Percentiles rank a stretch among this genome's conserved stretches.
These are phyloP conservation scores for Aphelenchoides fujianensis DNA, from an alignment of 1,140 invertebrate species.

Conservation along the genomic window DNA sequence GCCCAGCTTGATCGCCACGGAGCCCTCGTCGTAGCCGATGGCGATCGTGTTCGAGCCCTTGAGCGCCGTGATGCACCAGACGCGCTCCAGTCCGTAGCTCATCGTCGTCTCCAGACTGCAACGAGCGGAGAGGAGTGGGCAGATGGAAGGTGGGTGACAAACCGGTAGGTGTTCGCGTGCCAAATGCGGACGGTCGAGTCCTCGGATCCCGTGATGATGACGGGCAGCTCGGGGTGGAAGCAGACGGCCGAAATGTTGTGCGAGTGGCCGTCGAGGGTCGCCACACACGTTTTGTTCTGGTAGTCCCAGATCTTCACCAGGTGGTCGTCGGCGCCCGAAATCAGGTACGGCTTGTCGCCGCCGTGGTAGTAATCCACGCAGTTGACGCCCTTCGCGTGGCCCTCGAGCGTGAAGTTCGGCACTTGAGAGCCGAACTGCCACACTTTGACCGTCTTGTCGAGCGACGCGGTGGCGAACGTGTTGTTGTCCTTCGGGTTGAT, in stretches of 20 bases:
- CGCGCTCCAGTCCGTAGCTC: slow-evolving; percentile 95
- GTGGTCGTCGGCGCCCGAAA: slow-evolving; percentile 95
- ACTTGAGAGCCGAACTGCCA: slow-evolving; percentile 94
- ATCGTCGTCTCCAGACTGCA: slow-evolving; percentile 81
- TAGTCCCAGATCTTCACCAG: slow-evolving; percentile 99
- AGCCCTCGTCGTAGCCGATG: slow-evolving; percentile 96
- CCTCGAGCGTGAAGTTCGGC: slow-evolving; percentile 96
- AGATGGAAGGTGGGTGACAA: not conserved
- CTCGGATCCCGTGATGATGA: slow-evolving; percentile 93
- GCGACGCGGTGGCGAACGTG: slow-evolving; percentile 96
- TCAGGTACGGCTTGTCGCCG: slow-evolving; percentile 99
- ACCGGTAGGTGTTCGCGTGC: slow-evolving; percentile 93
- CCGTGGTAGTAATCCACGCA: slow-evolving; percentile 98
- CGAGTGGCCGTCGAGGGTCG: slow-evolving; percentile 92
- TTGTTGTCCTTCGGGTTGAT: slow-evolving; percentile 99
- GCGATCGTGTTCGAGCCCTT: slow-evolving; percentile 94
- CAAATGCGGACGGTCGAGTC: slow-evolving; percentile 91
- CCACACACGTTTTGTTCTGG: slow-evolving; percentile 96
- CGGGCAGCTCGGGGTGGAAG: slow-evolving; percentile 96
- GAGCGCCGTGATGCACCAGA: slow-evolving; percentile 93
- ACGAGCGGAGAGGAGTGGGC: not conserved
- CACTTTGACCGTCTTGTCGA: slow-evolving; percentile 94
- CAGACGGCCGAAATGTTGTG: slow-evolving; percentile 84
- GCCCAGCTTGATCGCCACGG: slow-evolving; percentile 93
- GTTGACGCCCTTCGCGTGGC: slow-evolving; percentile 94